phyloP scores from a whole-genome alignment of 2,113 vertebrate species.

The Mola mola region DNA sequence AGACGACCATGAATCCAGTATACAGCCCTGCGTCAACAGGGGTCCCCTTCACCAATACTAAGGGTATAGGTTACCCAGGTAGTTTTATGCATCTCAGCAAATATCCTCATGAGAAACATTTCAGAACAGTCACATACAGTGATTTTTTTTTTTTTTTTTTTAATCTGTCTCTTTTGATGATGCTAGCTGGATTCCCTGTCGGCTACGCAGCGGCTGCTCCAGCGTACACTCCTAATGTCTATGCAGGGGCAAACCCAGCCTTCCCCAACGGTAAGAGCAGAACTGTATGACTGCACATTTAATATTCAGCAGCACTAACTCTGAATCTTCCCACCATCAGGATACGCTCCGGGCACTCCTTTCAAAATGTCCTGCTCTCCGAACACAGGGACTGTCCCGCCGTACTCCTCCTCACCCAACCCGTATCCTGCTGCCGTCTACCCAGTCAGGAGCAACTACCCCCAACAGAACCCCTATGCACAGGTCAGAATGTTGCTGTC shows the following conservation, averaged over 20 bases:
- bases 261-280: slow-evolving; percentile 87
- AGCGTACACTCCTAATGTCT: slow-evolving; percentile 91
- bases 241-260: slow-evolving; percentile 92
- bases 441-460: slow-evolving; percentile 95
- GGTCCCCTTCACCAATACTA: slow-evolving; percentile 95
- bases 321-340: slow-evolving; percentile 58
- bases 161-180: not conserved
- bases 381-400: slow-evolving; percentile 91
- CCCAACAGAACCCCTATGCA: slow-evolving; percentile 96
- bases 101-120: not conserved
- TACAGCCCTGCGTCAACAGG: slow-evolving; percentile 97
- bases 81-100: not conserved
- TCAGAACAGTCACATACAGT: too few species aligned
- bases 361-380: slow-evolving; percentile 99
- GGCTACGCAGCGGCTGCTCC: slow-evolving; percentile 94
- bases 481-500: slow-evolving; percentile 88
- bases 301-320: slow-evolving; percentile 4
- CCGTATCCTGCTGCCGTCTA: slow-evolving; percentile 93
- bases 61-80: slow-evolving; percentile 98
- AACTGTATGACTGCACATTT: not conserved
- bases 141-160: not conserved
- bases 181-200: slow-evolving; percentile 92
- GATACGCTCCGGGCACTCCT: slow-evolving; percentile 93
- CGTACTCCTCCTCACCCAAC: slow-evolving; percentile 92
- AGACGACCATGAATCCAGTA: slow-evolving; percentile 94